Evolutionary conservation across 2,888 invertebrate species (phyloP).

Genomic region (Polietes domitor): DNA sequence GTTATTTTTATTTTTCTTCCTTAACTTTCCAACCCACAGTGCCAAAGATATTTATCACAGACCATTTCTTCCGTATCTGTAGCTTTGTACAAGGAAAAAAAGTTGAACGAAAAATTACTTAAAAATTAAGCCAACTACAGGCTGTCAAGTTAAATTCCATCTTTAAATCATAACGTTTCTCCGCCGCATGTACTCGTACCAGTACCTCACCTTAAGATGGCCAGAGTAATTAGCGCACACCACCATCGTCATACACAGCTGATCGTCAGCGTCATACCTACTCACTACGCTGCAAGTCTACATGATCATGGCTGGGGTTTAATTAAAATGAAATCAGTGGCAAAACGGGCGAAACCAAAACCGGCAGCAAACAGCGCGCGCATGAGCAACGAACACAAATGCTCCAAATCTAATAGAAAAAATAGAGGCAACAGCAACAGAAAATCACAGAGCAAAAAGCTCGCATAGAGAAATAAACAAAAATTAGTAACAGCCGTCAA

Average conservation of each 20-base stretch:
- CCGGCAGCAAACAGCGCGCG: conserved; percentile 43
- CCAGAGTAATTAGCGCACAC: conserved; percentile 54
- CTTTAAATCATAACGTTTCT: conserved; percentile 44
- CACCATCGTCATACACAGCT: conserved; percentile 20
- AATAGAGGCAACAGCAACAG: conserved; percentile 24
- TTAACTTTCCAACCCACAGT: conserved; percentile 20
- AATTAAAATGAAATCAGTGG: conserved; percentile 65
- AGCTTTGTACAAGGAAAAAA: background rate
- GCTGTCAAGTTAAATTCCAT: conserved; percentile 57
- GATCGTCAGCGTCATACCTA: conserved; percentile 10
- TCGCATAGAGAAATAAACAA: conserved; percentile 32
- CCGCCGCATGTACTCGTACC: conserved; percentile 2
- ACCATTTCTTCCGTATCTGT: background rate
- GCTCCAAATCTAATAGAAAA: conserved; percentile 56
- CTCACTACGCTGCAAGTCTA: background rate
- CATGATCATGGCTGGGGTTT: conserved; percentile 46
- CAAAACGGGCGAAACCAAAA: conserved; percentile 21
- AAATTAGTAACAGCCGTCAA: conserved; percentile 63
- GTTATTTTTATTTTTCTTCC: too few relatives aligned
- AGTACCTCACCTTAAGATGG: background rate
- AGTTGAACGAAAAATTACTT: background rate
- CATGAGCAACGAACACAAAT: conserved; percentile 49
- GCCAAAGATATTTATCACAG: conserved; percentile 21
- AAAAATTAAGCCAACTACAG: conserved; percentile 54
- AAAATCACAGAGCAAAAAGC: conserved; percentile 1